A percentile compares a stretch with the other conserved stretches of the same genome.
Evolutionary conservation across 2,113 vertebrate species (phyloP).

Genomic region (Hydrolagus affinis): DNA sequence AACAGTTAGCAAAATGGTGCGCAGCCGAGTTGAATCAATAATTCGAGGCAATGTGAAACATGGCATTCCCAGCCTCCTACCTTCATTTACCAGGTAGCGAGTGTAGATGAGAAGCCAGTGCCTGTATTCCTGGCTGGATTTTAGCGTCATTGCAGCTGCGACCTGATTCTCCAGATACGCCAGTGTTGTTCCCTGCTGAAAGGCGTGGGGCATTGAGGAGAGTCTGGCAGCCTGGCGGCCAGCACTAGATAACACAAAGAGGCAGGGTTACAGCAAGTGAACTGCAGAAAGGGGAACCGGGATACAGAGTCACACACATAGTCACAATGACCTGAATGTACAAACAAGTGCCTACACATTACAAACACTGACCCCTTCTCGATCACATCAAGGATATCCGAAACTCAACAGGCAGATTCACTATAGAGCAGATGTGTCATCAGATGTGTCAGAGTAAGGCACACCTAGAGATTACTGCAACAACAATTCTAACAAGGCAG

Average conservation of each 20-base stretch:
- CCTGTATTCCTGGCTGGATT: conserved; percentile 81
- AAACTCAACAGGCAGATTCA: too few relatives aligned
- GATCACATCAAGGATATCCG: too few relatives aligned
- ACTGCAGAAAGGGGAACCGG: too few relatives aligned
- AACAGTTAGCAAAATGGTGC: neutral
- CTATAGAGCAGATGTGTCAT: too few relatives aligned
- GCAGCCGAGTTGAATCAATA: neutral
- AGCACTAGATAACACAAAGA: conserved; percentile 52
- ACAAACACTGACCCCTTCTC: too few relatives aligned
- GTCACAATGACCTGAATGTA: neutral
- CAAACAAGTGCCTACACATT: too few relatives aligned
- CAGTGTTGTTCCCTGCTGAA: conserved; percentile 86
- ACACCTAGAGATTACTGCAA: too few relatives aligned
- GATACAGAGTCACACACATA: neutral
- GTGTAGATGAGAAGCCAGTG: conserved; percentile 96
- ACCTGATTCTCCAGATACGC: conserved; percentile 94
- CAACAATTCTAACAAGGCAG: too few relatives aligned
- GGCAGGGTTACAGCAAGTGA: neutral
- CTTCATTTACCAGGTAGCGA: conserved; percentile 94
- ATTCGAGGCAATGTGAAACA: neutral
- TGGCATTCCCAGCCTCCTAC: conserved; percentile 50
- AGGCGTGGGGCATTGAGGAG: conserved; percentile 81
- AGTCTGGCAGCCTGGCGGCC: conserved; percentile 84
- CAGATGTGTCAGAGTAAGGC: too few relatives aligned
- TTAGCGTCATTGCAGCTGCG: conserved; percentile 72